Evolutionary conservation across 2,113 vertebrate species (phyloP), one percentile per base, ranked within the genome.

Genomic region (Dicrurus megarhynchus): DNA sequence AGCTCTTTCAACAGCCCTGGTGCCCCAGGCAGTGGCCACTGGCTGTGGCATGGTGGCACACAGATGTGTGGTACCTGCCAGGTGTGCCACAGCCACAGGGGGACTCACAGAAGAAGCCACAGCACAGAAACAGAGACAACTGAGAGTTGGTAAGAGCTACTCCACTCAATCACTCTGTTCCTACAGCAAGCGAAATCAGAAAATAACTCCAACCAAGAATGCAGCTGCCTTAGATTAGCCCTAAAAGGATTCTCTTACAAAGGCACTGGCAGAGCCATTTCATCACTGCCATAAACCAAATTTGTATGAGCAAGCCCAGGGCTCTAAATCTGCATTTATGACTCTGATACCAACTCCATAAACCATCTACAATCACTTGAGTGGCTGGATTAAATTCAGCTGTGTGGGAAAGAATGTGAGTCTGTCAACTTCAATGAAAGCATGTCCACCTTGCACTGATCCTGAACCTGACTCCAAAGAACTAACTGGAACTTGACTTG

Each of bases 181-280:
- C 52, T 44, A 7, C 2, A 3, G 59, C 35, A 30, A 0, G 4
- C 7, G 22, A 30, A 37, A 57, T 7, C 13, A 84, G 50, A 67
- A 61, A 63, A 44, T 1, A 30, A 47, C 3, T 44, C 1, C 0
- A 56, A 1, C 41, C 37, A n/a, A 41, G 33, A 78, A 30, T 2
- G 13, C 23, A 67, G 75, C 52, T 50, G 55, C 7, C 16, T 67
- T 11, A 28, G 16, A 24, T 23, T 15, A 78, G 74, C 41, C 39
- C 56, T 52, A 3, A 28, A 67, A 57, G 21, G 85, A 81, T 55
- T 39, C 17, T 46, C 52, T 46, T n/a, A 50, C 87, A 69, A 56
- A 89, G n/a, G 73, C 53, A 22, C 2, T 53, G 52, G 50, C 42
- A 78, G 13, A 71, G 78, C 24, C 22, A 55, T 32, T 77, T 78